These are phyloP conservation scores for Cavia porcellus DNA, from an alignment of 2,113 vertebrate species.

Conservation along the genomic window DNA sequence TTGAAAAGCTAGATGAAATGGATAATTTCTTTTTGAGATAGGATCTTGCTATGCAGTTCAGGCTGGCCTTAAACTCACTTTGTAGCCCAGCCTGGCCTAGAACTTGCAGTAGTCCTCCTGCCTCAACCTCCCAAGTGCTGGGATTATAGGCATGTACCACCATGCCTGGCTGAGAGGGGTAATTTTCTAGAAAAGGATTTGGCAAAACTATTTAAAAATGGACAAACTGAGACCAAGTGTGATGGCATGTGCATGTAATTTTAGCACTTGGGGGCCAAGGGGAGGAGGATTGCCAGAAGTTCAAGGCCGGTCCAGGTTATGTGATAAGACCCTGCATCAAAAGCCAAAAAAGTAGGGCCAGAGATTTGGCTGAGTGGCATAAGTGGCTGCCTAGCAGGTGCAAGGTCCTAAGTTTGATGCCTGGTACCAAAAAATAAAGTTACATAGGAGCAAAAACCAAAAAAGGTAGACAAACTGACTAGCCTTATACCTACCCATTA, in stretches of 20 bases:
- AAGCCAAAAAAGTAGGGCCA: not conserved
- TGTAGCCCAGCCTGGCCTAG: not conserved
- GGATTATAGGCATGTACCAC: not conserved
- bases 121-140: not conserved
- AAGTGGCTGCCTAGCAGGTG: no score
- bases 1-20: constrained; percentile 36
- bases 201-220: not conserved
- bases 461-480: not conserved
- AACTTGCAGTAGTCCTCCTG: not conserved
- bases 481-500: not conserved
- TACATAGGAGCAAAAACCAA: not conserved
- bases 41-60: not conserved
- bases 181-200: constrained; percentile 39
- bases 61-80: not conserved
- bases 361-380: no score
- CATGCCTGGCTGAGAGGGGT: not conserved
- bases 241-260: not conserved
- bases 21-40: not conserved
- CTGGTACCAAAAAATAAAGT: no score
- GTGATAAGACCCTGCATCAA: not conserved
- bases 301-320: not conserved
- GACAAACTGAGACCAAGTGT: not conserved
- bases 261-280: not conserved
- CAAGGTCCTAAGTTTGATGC: no score
- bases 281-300: not conserved